Evolutionary conservation across 1,140 invertebrate genomes (phyloP), one percentile per base, ranked within the genome.

Genomic region (Nylanderia fulva): DNA sequence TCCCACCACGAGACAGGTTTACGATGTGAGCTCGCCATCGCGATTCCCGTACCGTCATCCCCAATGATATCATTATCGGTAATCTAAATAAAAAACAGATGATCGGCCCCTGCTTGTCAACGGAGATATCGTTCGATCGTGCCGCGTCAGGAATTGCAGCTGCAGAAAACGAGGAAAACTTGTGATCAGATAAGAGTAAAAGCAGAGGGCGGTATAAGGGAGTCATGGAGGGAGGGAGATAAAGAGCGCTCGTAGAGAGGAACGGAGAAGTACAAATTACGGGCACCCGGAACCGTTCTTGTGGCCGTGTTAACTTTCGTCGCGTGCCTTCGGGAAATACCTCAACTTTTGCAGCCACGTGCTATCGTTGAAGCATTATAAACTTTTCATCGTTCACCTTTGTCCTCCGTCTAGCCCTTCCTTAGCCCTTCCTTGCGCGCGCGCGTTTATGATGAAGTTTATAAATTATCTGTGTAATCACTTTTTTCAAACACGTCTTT

Each of bases 121-220:
- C 87, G 84, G 61, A 79, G 85, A 45, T 76, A 80, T 84, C 69
- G 52, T 89, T 24, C 63, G 42, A 52, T 82, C 87, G 77, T 33
- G 75, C 36, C 69, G 86, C 69, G 68, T 76, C 87, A 88, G 82
- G 72, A 89, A 89, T 85, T 89, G 88, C 88, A 90, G 88, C 88
- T 89, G 85, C 88, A 90, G 88, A 90, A 86, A 90, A 89, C 85
- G 85, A 87, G 88, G 80, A 85, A 90, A 90, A 90, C 88, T 90
- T 90, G 60, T 84, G 85, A 90, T 90, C 88, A 90, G 88, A 90
- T 90, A 90, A 89, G 68, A 72, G 60, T 56, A 83, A 71, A 86
- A 75, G 68, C 58, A 82, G 87, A 68, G 60, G 42, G 36, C 63
- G 69, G 54, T 79, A 75, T 89, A 84, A 89, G 74, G 75, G 87